phyloP scores from a whole-genome alignment of 1,140 invertebrate genomes.

The Orius insidiosus region DNA sequence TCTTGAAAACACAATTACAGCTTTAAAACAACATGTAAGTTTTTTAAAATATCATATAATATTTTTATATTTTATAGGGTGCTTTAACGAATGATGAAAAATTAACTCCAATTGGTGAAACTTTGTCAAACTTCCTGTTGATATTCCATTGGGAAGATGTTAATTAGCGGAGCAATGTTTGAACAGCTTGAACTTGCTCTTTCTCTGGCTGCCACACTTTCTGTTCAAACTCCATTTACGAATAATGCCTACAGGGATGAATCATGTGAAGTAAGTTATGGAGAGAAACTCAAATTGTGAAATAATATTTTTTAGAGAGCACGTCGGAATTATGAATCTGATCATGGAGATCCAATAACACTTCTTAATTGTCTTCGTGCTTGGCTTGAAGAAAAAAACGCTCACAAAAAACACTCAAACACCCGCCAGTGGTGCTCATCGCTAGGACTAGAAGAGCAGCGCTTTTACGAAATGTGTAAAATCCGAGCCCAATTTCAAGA shows the following conservation, averaged over 20 bases:
- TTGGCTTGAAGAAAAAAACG: conserved; percentile 66
- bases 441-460: conserved; percentile 82
- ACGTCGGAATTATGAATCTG: conserved; percentile 67
- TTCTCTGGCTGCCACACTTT: conserved; percentile 77
- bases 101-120: conserved; percentile 77
- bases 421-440: conserved; percentile 70
- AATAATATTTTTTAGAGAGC: conserved; percentile 34
- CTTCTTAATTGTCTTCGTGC: conserved; percentile 75
- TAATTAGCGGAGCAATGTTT: conserved; percentile 82
- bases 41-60: conserved; percentile 6
- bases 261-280: conserved; percentile 57
- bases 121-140: conserved; percentile 83
- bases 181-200: conserved; percentile 82
- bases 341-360: conserved; percentile 90
- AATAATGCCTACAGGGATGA: conserved; percentile 69
- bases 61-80: conserved; percentile 34
- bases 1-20: conserved; percentile 72
- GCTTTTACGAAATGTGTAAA: conserved; percentile 93
- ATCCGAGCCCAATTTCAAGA: conserved; percentile 76
- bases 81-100: conserved; percentile 68
- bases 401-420: conserved; percentile 23
- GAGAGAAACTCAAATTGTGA: too few species aligned
- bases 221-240: conserved; percentile 85
- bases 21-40: conserved; percentile 72
- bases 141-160: conserved; percentile 91